Conservation (phyloP, 1,140 invertebrate genomes). For the Drosophila yakuba region DNA sequence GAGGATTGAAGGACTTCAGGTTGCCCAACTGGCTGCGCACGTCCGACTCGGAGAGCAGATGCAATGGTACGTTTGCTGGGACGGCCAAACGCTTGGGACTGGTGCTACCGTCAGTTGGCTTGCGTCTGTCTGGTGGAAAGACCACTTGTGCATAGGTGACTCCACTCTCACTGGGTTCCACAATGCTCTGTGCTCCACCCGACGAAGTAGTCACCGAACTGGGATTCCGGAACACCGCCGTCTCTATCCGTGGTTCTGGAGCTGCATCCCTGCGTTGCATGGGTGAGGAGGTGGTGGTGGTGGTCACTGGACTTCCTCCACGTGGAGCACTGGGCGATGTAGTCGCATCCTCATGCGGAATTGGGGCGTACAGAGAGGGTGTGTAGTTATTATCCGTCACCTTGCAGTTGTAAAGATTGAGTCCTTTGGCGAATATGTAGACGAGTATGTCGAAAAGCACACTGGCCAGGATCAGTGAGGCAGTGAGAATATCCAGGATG, state of each 20-base stretch:
- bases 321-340: constrained; percentile 6
- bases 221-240: constrained; percentile 68
- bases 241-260: neutral
- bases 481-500: constrained; percentile 77
- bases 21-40: constrained; percentile 71
- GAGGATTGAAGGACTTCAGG: constrained; percentile 68
- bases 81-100: constrained; percentile 77
- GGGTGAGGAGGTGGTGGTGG: constrained; percentile 63
- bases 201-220: constrained; percentile 75
- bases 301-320: constrained; percentile 67
- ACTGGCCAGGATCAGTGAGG: constrained; percentile 71
- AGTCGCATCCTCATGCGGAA: constrained; percentile 72
- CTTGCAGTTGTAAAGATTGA: constrained; percentile 81
- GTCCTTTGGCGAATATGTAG: constrained; percentile 70
- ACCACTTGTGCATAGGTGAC: constrained; percentile 81
- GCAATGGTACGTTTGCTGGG: constrained; percentile 75
- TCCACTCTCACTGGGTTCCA: constrained; percentile 61
- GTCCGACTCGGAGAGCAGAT: constrained; percentile 76
- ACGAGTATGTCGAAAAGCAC: constrained; percentile 78
- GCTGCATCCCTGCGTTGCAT: constrained; percentile 59
- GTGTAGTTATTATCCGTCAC: constrained; percentile 80
- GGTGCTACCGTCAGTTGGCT: constrained; percentile 65
- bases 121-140: constrained; percentile 77
- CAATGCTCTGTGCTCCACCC: constrained; percentile 57
- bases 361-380: constrained; percentile 69